Evolutionary conservation across 2,113 vertebrate genomes (phyloP).

Genomic region (Scolopax mira): DNA sequence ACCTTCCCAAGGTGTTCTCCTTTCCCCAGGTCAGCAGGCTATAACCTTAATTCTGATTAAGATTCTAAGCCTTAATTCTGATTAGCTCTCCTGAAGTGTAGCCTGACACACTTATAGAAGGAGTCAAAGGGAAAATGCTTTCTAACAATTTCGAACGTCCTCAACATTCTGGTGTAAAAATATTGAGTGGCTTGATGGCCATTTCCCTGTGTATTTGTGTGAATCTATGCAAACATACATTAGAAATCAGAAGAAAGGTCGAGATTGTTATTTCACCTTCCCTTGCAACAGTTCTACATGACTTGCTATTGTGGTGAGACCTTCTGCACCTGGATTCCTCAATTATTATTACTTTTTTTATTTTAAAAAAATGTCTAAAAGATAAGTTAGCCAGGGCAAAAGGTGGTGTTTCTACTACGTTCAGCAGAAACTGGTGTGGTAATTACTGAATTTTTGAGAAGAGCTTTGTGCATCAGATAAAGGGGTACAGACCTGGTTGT

Average conservation of each 20-base stretch:
- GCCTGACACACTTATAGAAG: too few relatives aligned
- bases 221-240: too few relatives aligned
- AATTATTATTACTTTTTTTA: not conserved
- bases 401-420: not conserved
- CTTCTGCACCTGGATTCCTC: not conserved
- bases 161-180: too few relatives aligned
- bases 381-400: not conserved
- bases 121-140: not conserved
- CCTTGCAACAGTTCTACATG: accelerated
- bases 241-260: not conserved
- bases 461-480: not conserved
- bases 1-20: not conserved
- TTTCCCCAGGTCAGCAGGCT: too few relatives aligned
- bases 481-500: not conserved
- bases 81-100: too few relatives aligned
- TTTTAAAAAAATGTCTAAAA: not conserved
- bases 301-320: not conserved
- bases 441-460: not conserved
- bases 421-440: not conserved
- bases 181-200: not conserved
- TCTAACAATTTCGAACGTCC: not conserved
- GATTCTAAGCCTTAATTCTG: too few relatives aligned
- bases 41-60: too few relatives aligned
- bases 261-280: not conserved
- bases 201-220: not conserved